phyloP scores from a whole-genome alignment of 37 sponge, comb jelly and placozoan genomes.

The Chondrosia reniformis region DNA sequence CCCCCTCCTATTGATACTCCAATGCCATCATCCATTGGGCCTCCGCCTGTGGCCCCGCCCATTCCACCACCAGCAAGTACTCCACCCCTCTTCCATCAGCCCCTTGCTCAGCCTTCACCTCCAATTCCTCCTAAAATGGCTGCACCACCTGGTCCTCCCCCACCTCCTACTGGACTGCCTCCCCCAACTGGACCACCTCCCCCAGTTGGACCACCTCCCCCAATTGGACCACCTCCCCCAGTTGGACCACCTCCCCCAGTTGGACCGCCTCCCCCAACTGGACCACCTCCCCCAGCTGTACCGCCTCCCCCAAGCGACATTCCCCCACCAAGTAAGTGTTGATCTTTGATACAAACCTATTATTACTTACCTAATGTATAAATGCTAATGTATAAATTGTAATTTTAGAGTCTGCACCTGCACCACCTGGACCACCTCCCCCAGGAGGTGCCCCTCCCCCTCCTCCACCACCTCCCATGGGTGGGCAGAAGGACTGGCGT shows the following conservation, averaged over 20 bases:
- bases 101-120: constrained; percentile 1
- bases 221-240: background rate
- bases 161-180: background rate
- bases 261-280: no score
- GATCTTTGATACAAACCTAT: no score
- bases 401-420: no score
- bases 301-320: background rate
- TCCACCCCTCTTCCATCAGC: constrained; percentile 35
- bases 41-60: constrained; percentile 12
- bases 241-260: background rate
- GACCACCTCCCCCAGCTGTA: no score
- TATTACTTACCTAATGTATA: no score
- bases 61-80: background rate
- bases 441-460: constrained; percentile 25
- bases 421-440: constrained; percentile 20
- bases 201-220: background rate
- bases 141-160: constrained; percentile 12
- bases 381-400: background rate
- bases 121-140: constrained; percentile 33
- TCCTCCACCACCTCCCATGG: constrained; percentile 57
- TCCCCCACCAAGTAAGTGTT: background rate
- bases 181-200: background rate
- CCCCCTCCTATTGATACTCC: constrained; percentile 32
- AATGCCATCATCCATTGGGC: constrained; percentile 16
- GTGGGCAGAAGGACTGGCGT: constrained; percentile 17